A percentile compares a stretch with the other conserved stretches of the same genome.
Evolutionary conservation across 2,888 invertebrate genomes (phyloP).

Genomic region (Diarsia rubi): DNA sequence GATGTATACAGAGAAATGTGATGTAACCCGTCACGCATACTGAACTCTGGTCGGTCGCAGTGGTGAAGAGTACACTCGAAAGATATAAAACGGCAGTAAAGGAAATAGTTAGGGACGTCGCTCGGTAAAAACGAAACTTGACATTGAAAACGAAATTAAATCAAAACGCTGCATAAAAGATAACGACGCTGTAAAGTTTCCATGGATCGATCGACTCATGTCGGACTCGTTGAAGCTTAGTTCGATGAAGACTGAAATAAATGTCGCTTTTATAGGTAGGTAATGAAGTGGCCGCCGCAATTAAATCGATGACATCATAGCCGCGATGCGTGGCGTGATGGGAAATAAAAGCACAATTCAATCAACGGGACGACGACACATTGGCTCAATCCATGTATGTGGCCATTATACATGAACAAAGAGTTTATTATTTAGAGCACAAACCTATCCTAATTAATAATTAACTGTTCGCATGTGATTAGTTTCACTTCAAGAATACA

Average conservation of each 20-base stretch:
- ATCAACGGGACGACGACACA: constrained; percentile 77
- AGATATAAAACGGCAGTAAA: constrained; percentile 70
- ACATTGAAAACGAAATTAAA: constrained; percentile 78
- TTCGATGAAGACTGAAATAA: constrained; percentile 77
- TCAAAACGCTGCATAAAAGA: constrained; percentile 76
- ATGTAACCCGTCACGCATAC: constrained; percentile 80
- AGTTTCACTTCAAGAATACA: background rate
- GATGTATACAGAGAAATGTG: constrained; percentile 76
- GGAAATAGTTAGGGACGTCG: constrained; percentile 64
- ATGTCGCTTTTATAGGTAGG: constrained; percentile 81
- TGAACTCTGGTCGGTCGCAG: constrained; percentile 70
- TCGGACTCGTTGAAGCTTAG: constrained; percentile 70
- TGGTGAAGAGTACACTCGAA: constrained; percentile 57
- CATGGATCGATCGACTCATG: constrained; percentile 77
- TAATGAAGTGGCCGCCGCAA: constrained; percentile 85
- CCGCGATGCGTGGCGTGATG: constrained; percentile 80
- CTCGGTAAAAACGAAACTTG: constrained; percentile 74
- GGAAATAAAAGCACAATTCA: constrained; percentile 87
- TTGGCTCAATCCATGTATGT: constrained; percentile 57
- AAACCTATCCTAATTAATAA: constrained; percentile 15
- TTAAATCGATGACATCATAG: constrained; percentile 89
- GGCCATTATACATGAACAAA: constrained; percentile 47
- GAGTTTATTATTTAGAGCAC: constrained; percentile 51
- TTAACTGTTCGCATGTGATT: background rate
- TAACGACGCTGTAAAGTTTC: constrained; percentile 79